Percentiles rank a stretch among this genome's conserved stretches.
phyloP scores from a whole-genome alignment of 2,888 invertebrate genomes.

The Iphiclides podalirius region DNA sequence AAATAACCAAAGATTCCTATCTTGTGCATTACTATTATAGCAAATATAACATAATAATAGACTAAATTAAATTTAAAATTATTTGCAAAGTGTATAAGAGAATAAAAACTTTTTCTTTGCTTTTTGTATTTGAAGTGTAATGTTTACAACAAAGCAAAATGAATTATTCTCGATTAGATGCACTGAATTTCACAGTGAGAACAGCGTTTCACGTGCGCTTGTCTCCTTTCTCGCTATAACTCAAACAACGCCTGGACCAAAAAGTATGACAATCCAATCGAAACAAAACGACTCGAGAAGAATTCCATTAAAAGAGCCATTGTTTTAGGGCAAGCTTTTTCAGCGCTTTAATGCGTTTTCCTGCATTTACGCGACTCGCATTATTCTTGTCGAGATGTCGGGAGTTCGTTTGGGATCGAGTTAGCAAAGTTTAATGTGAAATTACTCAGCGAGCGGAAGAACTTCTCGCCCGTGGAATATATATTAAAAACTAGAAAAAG shows the following conservation, averaged over 20 bases:
- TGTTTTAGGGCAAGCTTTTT: constrained; percentile 10
- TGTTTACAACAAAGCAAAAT: neutral
- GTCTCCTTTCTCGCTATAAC: too few species aligned
- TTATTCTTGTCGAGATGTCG: constrained; percentile 23
- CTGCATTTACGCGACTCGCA: constrained; percentile 17
- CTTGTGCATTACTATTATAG: too few species aligned
- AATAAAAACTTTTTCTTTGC: too few species aligned
- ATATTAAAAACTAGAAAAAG: neutral
- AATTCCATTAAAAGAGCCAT: constrained; percentile 7
- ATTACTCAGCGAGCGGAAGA: constrained; percentile 47
- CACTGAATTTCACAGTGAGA: too few species aligned
- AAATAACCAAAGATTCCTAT: too few species aligned
- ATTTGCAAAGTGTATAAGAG: too few species aligned
- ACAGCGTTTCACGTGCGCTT: too few species aligned
- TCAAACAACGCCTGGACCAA: neutral
- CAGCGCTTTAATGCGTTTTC: constrained; percentile 14
- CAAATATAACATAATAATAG: too few species aligned
- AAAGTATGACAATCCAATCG: neutral
- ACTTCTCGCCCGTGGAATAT: constrained; percentile 41
- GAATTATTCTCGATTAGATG: neutral
- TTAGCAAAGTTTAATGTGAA: constrained; percentile 53
- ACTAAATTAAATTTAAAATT: too few species aligned
- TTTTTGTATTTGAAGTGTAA: too few species aligned
- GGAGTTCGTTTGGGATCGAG: constrained; percentile 33
- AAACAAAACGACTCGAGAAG: neutral